Conservation (phyloP, 2,113 vertebrate species). For the Camelus dromedarius region DNA sequence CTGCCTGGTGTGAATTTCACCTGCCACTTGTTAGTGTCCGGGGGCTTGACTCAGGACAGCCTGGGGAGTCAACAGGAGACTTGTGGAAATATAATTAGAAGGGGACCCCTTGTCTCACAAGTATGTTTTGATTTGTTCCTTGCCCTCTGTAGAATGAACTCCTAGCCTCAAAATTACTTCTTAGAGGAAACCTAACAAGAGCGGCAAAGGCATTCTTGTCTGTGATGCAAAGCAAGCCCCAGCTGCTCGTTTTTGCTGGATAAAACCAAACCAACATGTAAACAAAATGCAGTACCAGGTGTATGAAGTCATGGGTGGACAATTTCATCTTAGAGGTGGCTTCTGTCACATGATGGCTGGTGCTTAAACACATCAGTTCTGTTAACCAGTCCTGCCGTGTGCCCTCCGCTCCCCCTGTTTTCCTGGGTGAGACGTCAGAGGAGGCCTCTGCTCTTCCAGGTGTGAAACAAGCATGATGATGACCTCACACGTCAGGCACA, state of each 20-base stretch:
- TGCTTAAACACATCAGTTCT: neutral
- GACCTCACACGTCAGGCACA: neutral
- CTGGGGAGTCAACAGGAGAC: neutral
- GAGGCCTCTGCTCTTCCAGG: constrained; percentile 3
- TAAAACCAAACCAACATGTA: neutral
- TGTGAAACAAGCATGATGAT: neutral
- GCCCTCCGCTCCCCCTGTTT: neutral
- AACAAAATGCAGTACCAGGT: neutral
- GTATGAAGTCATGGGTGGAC: neutral
- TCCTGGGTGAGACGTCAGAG: neutral
- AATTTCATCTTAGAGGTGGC: neutral
- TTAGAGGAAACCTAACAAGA: neutral
- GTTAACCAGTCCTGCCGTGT: neutral
- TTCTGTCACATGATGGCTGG: neutral
- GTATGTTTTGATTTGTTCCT: neutral
- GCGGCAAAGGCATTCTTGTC: neutral
- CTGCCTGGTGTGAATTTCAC: constrained; percentile 74
- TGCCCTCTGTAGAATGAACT: neutral
- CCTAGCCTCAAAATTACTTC: neutral
- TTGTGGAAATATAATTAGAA: constrained; percentile 48
- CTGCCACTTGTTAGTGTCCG: constrained; percentile 30
- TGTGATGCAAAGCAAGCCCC: neutral
- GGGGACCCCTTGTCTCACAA: neutral
- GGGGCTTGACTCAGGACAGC: neutral
- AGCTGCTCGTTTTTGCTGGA: neutral